phyloP scores from a whole-genome alignment of 64 coral and sea anemone species.

The Montipora cactus region DNA sequence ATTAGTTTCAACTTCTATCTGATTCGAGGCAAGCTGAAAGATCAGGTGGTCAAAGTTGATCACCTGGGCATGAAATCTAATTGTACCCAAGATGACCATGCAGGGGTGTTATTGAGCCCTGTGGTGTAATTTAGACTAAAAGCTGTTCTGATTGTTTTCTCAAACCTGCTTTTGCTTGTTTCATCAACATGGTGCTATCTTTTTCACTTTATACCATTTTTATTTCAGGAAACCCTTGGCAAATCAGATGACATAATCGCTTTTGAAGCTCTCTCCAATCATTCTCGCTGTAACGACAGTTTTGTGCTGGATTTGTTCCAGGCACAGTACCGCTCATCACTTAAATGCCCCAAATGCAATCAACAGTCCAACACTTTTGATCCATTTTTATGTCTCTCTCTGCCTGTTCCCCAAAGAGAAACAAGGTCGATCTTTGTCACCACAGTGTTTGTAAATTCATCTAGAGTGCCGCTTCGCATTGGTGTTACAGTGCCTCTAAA shows the following conservation, averaged over 20 bases:
- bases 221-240: constrained; percentile 85
- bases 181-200: too few species aligned
- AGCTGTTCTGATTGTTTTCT: too few species aligned
- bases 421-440: constrained; percentile 81
- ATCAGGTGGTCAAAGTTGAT: too few species aligned
- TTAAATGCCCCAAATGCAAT: constrained; percentile 83
- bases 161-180: too few species aligned
- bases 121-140: too few species aligned
- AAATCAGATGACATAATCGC: constrained; percentile 86
- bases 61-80: too few species aligned
- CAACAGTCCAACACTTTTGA: constrained; percentile 96
- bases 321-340: constrained; percentile 88
- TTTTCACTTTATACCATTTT: not conserved
- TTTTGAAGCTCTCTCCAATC: constrained; percentile 77
- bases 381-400: constrained; percentile 87
- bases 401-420: constrained; percentile 88
- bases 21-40: too few species aligned
- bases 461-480: constrained; percentile 80
- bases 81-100: too few species aligned
- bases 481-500: constrained; percentile 76
- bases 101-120: too few species aligned
- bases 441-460: constrained; percentile 79
- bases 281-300: constrained; percentile 90
- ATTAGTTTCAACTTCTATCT: too few species aligned
- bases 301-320: constrained; percentile 93